phyloP scores from a whole-genome alignment of 1,140 invertebrate genomes.

The Eurytemora carolleeae region DNA sequence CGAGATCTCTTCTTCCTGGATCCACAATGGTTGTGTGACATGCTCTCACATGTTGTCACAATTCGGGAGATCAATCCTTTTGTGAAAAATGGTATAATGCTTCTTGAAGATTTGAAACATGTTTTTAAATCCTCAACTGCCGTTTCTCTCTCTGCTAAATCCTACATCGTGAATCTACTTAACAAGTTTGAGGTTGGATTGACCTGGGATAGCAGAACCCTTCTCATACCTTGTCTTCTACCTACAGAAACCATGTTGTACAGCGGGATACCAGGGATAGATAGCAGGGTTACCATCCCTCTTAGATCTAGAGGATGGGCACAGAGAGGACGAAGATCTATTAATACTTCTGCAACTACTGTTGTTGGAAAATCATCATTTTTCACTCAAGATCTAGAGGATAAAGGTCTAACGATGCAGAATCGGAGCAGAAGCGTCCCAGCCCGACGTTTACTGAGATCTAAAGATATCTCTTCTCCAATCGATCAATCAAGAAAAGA shows the following conservation, averaged over 20 bases:
- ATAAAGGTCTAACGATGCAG: too few species aligned
- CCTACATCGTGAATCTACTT: slow-evolving; percentile 69
- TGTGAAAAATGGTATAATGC: slow-evolving; percentile 73
- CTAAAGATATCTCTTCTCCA: slow-evolving; percentile 23
- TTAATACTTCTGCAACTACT: neutral
- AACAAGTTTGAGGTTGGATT: slow-evolving; percentile 95
- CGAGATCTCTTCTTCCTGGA: slow-evolving; percentile 87
- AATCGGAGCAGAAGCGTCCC: slow-evolving; percentile 3
- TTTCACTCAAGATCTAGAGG: neutral
- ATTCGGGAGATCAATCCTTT: slow-evolving; percentile 91
- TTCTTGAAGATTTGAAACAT: slow-evolving; percentile 72
- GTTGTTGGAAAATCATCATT: neutral
- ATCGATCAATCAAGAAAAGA: slow-evolving; percentile 33
- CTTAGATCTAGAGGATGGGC: slow-evolving; percentile 48
- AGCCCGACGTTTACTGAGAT: slow-evolving; percentile 1
- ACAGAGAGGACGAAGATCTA: slow-evolving; percentile 24
- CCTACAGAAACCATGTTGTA: slow-evolving; percentile 52
- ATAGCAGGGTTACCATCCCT: slow-evolving; percentile 32
- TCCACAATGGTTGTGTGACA: slow-evolving; percentile 95
- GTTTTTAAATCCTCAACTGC: slow-evolving; percentile 58
- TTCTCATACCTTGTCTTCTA: slow-evolving; percentile 77
- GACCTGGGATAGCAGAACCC: slow-evolving; percentile 76
- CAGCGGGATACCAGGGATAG: slow-evolving; percentile 29
- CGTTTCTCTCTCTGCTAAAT: slow-evolving; percentile 37
- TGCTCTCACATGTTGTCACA: slow-evolving; percentile 85